Percentiles rank a stretch among this genome's conserved stretches.
Evolutionary conservation across 2,113 vertebrate genomes (phyloP).

Genomic region (Microcebus murinus): DNA sequence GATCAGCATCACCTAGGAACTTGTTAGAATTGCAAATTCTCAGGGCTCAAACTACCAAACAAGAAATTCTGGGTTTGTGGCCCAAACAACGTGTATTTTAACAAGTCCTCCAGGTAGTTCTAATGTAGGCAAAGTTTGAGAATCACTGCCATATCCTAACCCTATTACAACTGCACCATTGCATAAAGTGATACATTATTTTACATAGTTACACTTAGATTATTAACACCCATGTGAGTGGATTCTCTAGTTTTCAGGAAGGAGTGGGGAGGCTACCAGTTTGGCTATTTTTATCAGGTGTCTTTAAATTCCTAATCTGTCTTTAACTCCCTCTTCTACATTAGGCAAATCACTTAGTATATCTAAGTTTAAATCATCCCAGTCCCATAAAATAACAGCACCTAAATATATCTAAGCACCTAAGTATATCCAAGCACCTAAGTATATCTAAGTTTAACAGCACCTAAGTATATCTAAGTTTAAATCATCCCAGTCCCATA

Average conservation of each 20-base stretch:
- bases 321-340: neutral
- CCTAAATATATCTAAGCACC: no score
- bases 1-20: neutral
- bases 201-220: neutral
- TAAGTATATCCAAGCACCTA: no score
- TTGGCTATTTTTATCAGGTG: neutral
- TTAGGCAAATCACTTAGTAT: constrained; percentile 1
- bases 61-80: neutral
- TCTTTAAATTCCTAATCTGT: constrained; percentile 26
- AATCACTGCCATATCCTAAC: neutral
- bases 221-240: constrained; percentile 1
- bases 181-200: constrained; percentile 8
- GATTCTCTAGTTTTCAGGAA: neutral
- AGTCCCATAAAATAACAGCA: constrained; percentile 7
- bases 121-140: neutral
- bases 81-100: constrained; percentile 15
- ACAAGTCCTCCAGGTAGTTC: neutral
- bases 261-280: neutral
- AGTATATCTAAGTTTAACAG: neutral
- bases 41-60: neutral
- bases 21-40: neutral
- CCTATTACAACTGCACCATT: neutral
- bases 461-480: neutral
- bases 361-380: neutral
- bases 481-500: neutral